Base-by-base conservation (phyloP, 2,113 vertebrate species). In the Dinomys branickii region DNA sequence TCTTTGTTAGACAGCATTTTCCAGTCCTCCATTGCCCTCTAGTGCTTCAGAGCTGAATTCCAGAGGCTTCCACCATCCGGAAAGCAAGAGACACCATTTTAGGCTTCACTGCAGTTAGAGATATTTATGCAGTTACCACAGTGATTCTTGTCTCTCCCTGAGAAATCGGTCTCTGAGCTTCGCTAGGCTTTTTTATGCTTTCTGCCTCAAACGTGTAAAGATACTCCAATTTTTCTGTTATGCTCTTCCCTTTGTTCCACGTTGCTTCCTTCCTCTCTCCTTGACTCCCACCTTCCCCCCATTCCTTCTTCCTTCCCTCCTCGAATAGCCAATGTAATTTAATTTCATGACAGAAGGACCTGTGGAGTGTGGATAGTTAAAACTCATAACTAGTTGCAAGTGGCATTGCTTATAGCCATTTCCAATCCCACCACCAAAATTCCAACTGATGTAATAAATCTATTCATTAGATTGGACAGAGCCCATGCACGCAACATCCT, bases 11-110 rank as follows among this genome's bases (percentile, higher is more conserved):
- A 0, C 0, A 2, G 16, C 2, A 2, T 75, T 93, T 93, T 87
- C 81, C 95, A 19, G 82, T 98, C 83, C 87, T 96, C 73, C 84
- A 98, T 71, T 98, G 98, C 98, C 98, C 99, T 98, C 99, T 98
- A 96, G 98, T 97, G 99, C 93, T 12, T 78, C 8, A n/a, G 35
- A 52, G 47, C 38, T 38, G 95, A 88, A 89, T 0, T 12, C 35
- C 41, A 19, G n/a, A 67, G 58, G 28, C 77, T 97, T 95, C 97
- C 97, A 96, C 92, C 95, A 94, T 16, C 91, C 67, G 69, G 38
- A 96, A 77, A 73, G 33, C 24, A n/a, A 65, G 77, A 86, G 98
- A 56, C 97, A 98, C 97, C 98, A 98, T 98, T 98, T 98, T 98
- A 94, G 1, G 91, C 44, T 81, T 75, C 82, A 26, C 41, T 14